phyloP scores from a whole-genome alignment of 2,888 invertebrate genomes.

The Chloromyia formosa region DNA sequence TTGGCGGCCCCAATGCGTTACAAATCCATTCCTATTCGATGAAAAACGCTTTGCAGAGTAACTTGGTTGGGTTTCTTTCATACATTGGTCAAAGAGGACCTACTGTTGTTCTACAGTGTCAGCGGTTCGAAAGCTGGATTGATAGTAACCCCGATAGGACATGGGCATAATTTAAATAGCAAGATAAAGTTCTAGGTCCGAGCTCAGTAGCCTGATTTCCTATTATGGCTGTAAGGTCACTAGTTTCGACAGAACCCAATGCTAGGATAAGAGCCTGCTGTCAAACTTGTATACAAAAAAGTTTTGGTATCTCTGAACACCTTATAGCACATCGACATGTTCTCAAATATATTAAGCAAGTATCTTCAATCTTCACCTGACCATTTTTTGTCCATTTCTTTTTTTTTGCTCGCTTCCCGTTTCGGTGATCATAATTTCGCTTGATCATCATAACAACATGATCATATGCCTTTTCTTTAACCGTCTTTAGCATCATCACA shows the following conservation, averaged over 20 bases:
- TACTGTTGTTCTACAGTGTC: not conserved
- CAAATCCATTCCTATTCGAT: constrained; percentile 27
- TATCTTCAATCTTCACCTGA: constrained; percentile 6
- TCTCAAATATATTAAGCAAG: not conserved
- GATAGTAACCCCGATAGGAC: too few relatives aligned
- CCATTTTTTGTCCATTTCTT: not conserved
- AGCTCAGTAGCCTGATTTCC: too few relatives aligned
- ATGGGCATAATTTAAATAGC: too few relatives aligned
- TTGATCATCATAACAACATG: constrained; percentile 40
- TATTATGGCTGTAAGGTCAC: too few relatives aligned
- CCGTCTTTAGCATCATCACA: not conserved
- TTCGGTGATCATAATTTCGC: constrained; percentile 33
- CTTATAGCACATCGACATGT: not conserved
- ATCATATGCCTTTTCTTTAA: constrained; percentile 23
- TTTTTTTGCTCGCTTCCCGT: not conserved
- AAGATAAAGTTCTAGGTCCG: too few relatives aligned
- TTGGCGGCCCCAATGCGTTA: constrained; percentile 34
- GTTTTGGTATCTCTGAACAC: not conserved
- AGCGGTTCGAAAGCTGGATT: too few relatives aligned
- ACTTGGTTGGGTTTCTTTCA: not conserved
- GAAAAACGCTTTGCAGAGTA: constrained; percentile 20
- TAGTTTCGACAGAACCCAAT: too few relatives aligned
- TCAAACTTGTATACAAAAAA: too few relatives aligned
- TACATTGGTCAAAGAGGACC: not conserved
- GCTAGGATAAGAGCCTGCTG: too few relatives aligned